Percentiles rank a stretch among this genome's conserved stretches.
phyloP scores from a whole-genome alignment of 2,888 invertebrate genomes.

The Cerceris ruficornis region DNA sequence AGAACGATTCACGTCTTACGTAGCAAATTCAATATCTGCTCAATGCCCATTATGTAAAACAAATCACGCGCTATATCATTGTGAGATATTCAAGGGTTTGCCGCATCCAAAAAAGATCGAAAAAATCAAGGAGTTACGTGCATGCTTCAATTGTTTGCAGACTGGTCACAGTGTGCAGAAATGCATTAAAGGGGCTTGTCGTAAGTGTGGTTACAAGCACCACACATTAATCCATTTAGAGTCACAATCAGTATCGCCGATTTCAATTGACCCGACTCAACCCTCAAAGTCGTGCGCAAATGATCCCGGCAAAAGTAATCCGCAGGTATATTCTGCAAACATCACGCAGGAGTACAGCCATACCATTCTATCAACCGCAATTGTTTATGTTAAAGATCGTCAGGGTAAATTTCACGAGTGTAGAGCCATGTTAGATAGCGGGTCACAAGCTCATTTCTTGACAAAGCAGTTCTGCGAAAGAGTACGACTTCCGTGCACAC shows the following conservation, averaged over 20 bases:
- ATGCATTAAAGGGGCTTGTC: background rate
- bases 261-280: background rate
- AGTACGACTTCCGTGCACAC: background rate
- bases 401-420: background rate
- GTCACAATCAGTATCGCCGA: background rate
- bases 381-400: background rate
- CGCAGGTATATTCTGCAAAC: background rate
- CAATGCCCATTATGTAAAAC: background rate
- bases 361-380: background rate
- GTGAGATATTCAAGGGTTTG: background rate
- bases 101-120: background rate
- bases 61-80: background rate
- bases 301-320: background rate
- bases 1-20: background rate
- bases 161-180: background rate
- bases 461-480: background rate
- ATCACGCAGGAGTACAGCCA: background rate
- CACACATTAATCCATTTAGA: background rate
- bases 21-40: background rate
- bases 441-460: conserved; percentile 4
- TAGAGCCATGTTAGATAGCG: background rate
- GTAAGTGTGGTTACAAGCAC: background rate
- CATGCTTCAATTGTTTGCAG: background rate
- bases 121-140: background rate
- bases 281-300: background rate